A percentile compares a stretch with the other conserved stretches of the same genome.
phyloP scores from a whole-genome alignment of 2,797 vertebrate species.

The Microctenopoma lineatum region DNA sequence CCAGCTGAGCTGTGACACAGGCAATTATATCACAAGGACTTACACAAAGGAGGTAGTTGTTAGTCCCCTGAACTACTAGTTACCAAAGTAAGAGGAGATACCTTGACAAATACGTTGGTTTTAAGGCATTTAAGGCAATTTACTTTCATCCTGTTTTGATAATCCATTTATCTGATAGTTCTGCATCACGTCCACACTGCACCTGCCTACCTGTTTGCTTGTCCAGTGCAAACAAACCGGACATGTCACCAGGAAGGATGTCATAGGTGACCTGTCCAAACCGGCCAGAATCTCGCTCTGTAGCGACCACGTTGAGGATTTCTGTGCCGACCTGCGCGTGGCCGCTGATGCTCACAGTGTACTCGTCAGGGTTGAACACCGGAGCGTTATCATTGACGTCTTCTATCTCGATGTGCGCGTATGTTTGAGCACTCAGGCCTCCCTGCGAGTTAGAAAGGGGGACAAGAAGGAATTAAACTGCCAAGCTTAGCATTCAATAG shows the following conservation, averaged over 20 bases:
- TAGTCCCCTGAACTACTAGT: slow-evolving; percentile 49
- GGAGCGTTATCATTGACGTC: slow-evolving; percentile 93
- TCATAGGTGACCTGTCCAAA: slow-evolving; percentile 87
- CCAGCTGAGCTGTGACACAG: slow-evolving; percentile 65
- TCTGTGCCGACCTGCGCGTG: slow-evolving; percentile 88
- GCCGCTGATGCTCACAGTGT: slow-evolving; percentile 87
- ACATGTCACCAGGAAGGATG: slow-evolving; percentile 85
- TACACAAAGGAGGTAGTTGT: slow-evolving; percentile 54
- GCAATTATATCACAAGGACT: slow-evolving; percentile 67
- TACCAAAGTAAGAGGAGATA: slow-evolving; percentile 17
- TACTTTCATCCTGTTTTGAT: no score
- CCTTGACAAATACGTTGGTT: not conserved
- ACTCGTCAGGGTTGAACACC: slow-evolving; percentile 87
- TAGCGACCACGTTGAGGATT: slow-evolving; percentile 86
- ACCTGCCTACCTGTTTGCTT: slow-evolving; percentile 85
- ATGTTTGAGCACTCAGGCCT: slow-evolving; percentile 91
- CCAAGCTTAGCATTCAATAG: not conserved
- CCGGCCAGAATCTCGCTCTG: slow-evolving; percentile 87
- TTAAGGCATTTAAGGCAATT: no score
- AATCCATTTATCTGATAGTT: no score
- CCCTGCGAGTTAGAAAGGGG: slow-evolving; percentile 79
- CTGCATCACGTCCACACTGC: not conserved
- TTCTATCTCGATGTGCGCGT: slow-evolving; percentile 90
- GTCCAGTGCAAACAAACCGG: slow-evolving; percentile 87
- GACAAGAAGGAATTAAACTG: not conserved